phyloP scores from a whole-genome alignment of 2,797 vertebrate species.

The Onychomys arenicola region DNA sequence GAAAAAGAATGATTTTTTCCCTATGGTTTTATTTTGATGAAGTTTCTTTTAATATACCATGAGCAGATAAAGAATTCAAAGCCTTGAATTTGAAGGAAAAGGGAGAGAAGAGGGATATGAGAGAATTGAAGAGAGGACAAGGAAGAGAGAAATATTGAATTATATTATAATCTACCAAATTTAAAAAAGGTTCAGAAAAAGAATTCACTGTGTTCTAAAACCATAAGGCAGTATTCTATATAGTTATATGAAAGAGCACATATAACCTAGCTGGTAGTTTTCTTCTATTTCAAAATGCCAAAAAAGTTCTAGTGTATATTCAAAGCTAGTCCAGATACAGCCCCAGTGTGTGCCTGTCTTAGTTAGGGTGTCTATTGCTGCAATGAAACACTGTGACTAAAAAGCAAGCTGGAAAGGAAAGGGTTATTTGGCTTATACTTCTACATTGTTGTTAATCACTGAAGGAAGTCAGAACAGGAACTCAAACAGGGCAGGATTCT shows the following conservation, averaged over 20 bases:
- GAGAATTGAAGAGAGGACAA: background rate
- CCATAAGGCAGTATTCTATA: background rate
- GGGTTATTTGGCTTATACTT: no score
- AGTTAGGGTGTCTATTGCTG: no score
- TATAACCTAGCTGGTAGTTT: background rate
- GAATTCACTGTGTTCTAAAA: background rate
- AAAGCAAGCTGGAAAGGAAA: no score
- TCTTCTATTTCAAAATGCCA: constrained; percentile 52
- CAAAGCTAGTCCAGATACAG: constrained; percentile 37
- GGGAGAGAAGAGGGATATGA: background rate
- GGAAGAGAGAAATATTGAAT: background rate
- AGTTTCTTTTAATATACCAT: background rate
- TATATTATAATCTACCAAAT: background rate
- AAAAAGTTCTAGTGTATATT: background rate
- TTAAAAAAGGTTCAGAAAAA: background rate
- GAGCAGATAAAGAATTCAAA: background rate
- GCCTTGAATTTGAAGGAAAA: background rate
- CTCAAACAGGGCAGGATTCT: no score
- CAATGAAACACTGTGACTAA: no score
- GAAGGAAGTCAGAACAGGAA: no score
- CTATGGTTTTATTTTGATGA: background rate
- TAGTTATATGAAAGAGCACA: background rate
- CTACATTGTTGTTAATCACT: no score
- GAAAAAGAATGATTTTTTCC: background rate
- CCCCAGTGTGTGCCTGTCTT: constrained; percentile 2